Conservation (phyloP, 2,888 invertebrate genomes). For the Hydroisotoma schaefferi region DNA sequence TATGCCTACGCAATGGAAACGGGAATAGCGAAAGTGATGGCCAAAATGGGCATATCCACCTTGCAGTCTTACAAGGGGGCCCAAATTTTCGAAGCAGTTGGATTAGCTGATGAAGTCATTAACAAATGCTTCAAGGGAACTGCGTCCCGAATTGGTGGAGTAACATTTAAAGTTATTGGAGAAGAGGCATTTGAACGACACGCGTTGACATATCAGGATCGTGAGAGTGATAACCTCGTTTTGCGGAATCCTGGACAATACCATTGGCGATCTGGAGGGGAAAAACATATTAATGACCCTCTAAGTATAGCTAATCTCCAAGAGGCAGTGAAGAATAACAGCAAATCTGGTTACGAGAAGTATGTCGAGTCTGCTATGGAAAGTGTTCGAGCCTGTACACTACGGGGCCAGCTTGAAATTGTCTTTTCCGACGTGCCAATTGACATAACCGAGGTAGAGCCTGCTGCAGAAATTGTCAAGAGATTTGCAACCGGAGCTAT, state of each 20-base stretch:
- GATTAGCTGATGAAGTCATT: constrained; percentile 84
- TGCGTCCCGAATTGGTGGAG: constrained; percentile 77
- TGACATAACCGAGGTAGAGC: constrained; percentile 82
- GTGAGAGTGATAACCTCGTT: constrained; percentile 60
- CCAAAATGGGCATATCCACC: constrained; percentile 99
- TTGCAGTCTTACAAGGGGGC: constrained; percentile 98
- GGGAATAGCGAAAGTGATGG: constrained; percentile 92
- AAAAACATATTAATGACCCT: constrained; percentile 97
- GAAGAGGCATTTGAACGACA: constrained; percentile 80
- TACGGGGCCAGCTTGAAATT: constrained; percentile 89
- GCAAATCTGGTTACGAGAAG: constrained; percentile 75
- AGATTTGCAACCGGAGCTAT: constrained; percentile 75
- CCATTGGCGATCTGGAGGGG: constrained; percentile 69
- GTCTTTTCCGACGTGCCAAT: constrained; percentile 69
- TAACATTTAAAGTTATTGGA: constrained; percentile 80
- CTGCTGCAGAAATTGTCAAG: constrained; percentile 92
- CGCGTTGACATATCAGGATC: constrained; percentile 65
- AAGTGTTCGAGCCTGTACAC: constrained; percentile 77
- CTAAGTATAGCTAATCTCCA: constrained; percentile 72
- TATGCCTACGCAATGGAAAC: constrained; percentile 89
- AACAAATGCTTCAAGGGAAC: constrained; percentile 87
- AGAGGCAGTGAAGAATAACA: constrained; percentile 83
- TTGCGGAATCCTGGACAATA: constrained; percentile 78
- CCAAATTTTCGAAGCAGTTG: constrained; percentile 98
- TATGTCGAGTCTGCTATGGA: constrained; percentile 81